Base-by-base conservation (phyloP, 2,888 invertebrate genomes). In the Drosophila setosimentum region DNA sequence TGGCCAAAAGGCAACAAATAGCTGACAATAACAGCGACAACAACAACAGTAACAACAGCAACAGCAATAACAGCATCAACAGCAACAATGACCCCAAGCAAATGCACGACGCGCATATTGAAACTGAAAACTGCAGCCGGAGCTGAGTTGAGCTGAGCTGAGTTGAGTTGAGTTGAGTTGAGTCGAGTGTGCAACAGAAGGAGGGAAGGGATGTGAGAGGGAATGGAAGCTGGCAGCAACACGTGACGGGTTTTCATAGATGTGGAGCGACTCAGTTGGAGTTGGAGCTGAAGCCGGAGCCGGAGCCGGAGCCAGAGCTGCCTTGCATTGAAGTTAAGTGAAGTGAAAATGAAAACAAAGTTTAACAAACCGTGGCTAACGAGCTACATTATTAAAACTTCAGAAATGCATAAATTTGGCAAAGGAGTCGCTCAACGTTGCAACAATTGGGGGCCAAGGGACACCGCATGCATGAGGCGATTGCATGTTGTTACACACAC, bases 321-420 rank as follows among this genome's bases (percentile, higher is more conserved):
- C 61, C 76, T 63, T 65, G 76, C 68, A 64, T 70, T 76, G 62
- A 84, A 78, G 88, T 88, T 73, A 88, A 87, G 87, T 85, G 87
- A 87, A 88, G 87, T 87, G 88, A 87, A 87, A 87, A 87, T 87
- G 88, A 87, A 87, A 87, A 87, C 88, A 87, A 87, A 88, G 88
- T 88, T 87, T 88, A 87, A 88, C 88, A 87, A 87, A 87, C 88
- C 87, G 88, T 88, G 78, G 87, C 87, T 87, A 87, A 87, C 87
- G 87, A 87, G 87, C 88, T 87, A 86, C 88, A 87, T 87, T 87
- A 87, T 87, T 87, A 87, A 87, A 87, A 88, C 83, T 86, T 87
- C 79, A 87, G 82, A 87, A 87, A 87, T 87, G 85, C 85, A 87
- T 86, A 86, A 87, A 86, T 86, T 85, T 77, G 65, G 62, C 42